phyloP scores from a whole-genome alignment of 2,797 vertebrate genomes.

The Gymnodraco acuticeps region DNA sequence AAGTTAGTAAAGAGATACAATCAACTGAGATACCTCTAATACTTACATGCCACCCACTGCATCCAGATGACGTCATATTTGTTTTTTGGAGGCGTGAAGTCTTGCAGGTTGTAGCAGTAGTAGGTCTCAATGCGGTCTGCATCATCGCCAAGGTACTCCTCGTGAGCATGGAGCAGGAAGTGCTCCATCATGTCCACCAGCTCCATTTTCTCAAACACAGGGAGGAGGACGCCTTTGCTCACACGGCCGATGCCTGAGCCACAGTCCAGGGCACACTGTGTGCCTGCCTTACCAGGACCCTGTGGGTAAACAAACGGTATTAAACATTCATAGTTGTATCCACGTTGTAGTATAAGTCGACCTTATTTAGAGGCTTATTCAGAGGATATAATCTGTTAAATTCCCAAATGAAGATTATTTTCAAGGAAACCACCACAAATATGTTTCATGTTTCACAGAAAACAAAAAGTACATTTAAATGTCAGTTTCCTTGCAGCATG shows the following conservation, averaged over 20 bases:
- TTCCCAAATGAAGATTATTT: background rate
- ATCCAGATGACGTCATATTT: slow-evolving; percentile 98
- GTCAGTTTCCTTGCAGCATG: slow-evolving; percentile 29
- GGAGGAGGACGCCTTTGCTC: slow-evolving; percentile 92
- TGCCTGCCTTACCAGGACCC: slow-evolving; percentile 91
- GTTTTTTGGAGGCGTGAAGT: slow-evolving; percentile 86
- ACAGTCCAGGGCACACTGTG: slow-evolving; percentile 91
- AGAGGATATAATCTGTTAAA: background rate
- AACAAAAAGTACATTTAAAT: slow-evolving; percentile 20
- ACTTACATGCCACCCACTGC: slow-evolving; percentile 97
- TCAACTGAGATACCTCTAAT: background rate
- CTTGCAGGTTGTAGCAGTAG: slow-evolving; percentile 93
- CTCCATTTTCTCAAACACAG: slow-evolving; percentile 91
- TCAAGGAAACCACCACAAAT: background rate
- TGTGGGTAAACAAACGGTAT: slow-evolving; percentile 48
- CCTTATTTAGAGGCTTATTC: background rate
- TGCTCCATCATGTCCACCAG: slow-evolving; percentile 96
- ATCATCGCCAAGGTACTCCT: slow-evolving; percentile 88
- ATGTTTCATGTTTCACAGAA: slow-evolving; percentile 15
- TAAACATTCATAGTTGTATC: background rate
- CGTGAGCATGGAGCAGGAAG: slow-evolving; percentile 92
- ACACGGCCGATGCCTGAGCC: slow-evolving; percentile 95
- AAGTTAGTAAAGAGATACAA: background rate
- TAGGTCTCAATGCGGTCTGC: slow-evolving; percentile 91
- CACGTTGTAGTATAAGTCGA: background rate